phyloP scores from a whole-genome alignment of 2,888 invertebrate genomes.

The Pardosa pseudoannulata region DNA sequence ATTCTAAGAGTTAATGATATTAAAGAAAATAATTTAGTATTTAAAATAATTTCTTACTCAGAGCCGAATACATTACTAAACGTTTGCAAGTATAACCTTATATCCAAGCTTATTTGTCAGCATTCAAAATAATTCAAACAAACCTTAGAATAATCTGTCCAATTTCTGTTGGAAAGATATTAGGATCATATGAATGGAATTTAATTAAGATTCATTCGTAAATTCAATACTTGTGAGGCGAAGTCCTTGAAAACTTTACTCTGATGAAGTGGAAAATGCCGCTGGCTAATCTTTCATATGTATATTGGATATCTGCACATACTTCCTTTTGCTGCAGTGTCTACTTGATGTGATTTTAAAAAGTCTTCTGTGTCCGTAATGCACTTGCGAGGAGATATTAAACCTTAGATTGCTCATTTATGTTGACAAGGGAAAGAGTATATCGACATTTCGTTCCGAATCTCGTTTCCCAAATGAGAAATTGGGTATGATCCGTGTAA shows the following conservation, averaged over 20 bases:
- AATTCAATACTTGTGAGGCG: background rate
- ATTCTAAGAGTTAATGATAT: no score
- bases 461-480: no score
- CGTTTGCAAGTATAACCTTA: no score
- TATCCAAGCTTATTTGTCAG: no score
- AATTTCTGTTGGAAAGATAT: background rate
- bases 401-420: background rate
- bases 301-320: background rate
- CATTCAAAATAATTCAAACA: background rate
- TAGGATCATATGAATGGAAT: background rate
- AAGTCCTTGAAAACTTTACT: background rate
- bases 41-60: no score
- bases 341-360: background rate
- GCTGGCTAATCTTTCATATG: background rate
- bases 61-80: no score
- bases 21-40: no score
- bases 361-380: background rate
- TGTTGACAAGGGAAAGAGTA: background rate
- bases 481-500: no score
- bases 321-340: background rate
- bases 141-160: background rate
- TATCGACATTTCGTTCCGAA: background rate
- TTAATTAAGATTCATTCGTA: constrained; percentile 1
- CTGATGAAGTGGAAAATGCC: background rate
- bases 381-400: background rate